Evolutionary conservation across 2,888 invertebrate genomes (phyloP).

Genomic region (Volucella inanis): DNA sequence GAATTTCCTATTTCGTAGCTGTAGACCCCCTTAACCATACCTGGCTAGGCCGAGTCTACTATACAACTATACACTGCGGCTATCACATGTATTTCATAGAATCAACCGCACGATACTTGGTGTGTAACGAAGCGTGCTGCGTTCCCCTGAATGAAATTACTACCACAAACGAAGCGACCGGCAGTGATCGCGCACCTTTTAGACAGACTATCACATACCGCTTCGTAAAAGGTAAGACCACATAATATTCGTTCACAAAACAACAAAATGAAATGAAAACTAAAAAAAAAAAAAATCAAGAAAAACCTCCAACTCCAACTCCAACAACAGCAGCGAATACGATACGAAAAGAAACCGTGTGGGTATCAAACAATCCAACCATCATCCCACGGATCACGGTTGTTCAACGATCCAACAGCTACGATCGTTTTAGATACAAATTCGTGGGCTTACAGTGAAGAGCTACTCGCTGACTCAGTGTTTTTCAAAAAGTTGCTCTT

Average conservation of each 20-base stretch:
- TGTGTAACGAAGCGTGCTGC: slow-evolving; percentile 64
- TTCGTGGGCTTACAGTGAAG: slow-evolving; percentile 72
- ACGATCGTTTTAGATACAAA: slow-evolving; percentile 71
- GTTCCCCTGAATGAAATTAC: slow-evolving; percentile 71
- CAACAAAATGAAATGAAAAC: slow-evolving; percentile 24
- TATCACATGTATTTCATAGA: slow-evolving; percentile 12
- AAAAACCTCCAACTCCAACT: too few species aligned
- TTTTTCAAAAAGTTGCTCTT: slow-evolving; percentile 6
- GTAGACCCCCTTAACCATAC: slow-evolving; percentile 63
- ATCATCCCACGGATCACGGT: slow-evolving; percentile 73
- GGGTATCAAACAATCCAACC: slow-evolving; percentile 69
- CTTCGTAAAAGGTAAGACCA: slow-evolving; percentile 71
- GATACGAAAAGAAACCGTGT: slow-evolving; percentile 51
- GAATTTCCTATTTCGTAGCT: slow-evolving; percentile 65
- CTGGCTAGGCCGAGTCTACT: slow-evolving; percentile 1
- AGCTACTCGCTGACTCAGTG: slow-evolving; percentile 37
- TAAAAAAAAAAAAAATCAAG: slow-evolving; percentile 30
- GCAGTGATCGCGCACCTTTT: slow-evolving; percentile 29
- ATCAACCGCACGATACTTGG: slow-evolving; percentile 27
- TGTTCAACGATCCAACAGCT: slow-evolving; percentile 66
- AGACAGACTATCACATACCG: slow-evolving; percentile 18
- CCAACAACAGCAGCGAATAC: too few species aligned
- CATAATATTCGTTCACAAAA: slow-evolving; percentile 61
- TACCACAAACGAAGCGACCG: slow-evolving; percentile 20
- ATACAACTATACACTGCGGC: not conserved